These are phyloP conservation scores for Trichomalopsis sarcophagae DNA, from an alignment of 1,140 invertebrate species.

Conservation along the genomic window DNA sequence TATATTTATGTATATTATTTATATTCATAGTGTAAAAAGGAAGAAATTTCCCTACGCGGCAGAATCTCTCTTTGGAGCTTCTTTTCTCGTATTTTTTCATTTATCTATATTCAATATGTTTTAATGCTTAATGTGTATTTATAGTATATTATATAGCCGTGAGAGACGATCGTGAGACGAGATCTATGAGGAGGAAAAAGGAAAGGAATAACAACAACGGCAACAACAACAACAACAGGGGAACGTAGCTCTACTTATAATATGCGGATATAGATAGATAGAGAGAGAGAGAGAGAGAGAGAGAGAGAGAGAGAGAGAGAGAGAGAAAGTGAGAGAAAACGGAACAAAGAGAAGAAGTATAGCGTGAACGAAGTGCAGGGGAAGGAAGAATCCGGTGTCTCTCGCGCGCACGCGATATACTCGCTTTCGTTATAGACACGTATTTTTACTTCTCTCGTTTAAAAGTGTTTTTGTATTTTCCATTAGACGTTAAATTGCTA, in stretches of 20 bases:
- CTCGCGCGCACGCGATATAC: slow-evolving; percentile 4
- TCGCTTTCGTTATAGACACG: neutral
- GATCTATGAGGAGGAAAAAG: neutral
- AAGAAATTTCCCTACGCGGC: neutral
- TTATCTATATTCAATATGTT: neutral
- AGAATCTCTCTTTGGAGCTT: neutral
- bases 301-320: neutral
- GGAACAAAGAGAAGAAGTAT: neutral
- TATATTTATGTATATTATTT: slow-evolving; percentile 7
- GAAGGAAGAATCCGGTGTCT: neutral
- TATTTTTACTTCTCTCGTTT: neutral
- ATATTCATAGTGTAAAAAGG: slow-evolving; percentile 27
- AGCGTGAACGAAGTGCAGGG: neutral
- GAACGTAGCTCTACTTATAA: neutral
- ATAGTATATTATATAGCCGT: slow-evolving; percentile 10
- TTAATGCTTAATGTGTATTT: neutral
- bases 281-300: neutral
- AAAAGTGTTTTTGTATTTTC: neutral
- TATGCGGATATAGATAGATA: neutral
- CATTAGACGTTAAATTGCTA: slow-evolving; percentile 39
- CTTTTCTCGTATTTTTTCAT: neutral
- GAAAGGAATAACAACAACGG: neutral
- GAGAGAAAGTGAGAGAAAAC: neutral
- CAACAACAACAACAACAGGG: neutral
- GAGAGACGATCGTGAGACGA: slow-evolving; percentile 34